Base-by-base conservation (phyloP, 1,140 invertebrate species). In the Streblospio benedicti region DNA sequence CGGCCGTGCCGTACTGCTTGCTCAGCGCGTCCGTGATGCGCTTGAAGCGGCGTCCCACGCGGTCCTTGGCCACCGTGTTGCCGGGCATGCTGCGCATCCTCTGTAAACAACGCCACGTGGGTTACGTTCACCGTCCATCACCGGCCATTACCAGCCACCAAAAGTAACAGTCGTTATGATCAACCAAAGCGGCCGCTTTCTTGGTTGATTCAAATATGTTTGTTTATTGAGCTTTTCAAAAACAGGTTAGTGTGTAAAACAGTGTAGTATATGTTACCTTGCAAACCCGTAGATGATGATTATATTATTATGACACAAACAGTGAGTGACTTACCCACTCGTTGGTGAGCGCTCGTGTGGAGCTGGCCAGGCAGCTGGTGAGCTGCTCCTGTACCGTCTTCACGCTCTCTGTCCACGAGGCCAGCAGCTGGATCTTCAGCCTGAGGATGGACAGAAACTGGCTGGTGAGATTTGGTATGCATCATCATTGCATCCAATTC, bases 391-490 rank as follows among this genome's bases (percentile, higher is more conserved):
- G 35, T 12, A 58, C 31, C 30, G 57, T 50, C 3, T 55, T 18
- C 20, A 62, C 44, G 25, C 54, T 33, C 9, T 62, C 60, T n/a
- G 60, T 62, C 60, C 60, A 62, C 23, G 60, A 62, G 6, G 45
- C 43, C 5, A 62, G 31, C 55, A 62, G 38, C 30, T 61, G 55
- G 1, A 61, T 43, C 12, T 50, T 51, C 18, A 61, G 38, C 38
- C 58, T 60, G 14, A 25, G 4, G 20, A 23, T 9, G 25, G 18
- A 56, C 16, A 52, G 27, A 28, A 38, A 38, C 35, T 9, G 9
- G 9, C 9, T n/a, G n/a, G 35, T n/a, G 35, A 9, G 9, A n/a
- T 9, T 9, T 18, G 50, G 9, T 31, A 16, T 6, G 9, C 27
- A 6, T 52, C n/a, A 4, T 52, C 18, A 52, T 31, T 31, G 6